Conservation (phyloP, 2,797 vertebrate genomes). For the Rhabdophis nuchalis region DNA sequence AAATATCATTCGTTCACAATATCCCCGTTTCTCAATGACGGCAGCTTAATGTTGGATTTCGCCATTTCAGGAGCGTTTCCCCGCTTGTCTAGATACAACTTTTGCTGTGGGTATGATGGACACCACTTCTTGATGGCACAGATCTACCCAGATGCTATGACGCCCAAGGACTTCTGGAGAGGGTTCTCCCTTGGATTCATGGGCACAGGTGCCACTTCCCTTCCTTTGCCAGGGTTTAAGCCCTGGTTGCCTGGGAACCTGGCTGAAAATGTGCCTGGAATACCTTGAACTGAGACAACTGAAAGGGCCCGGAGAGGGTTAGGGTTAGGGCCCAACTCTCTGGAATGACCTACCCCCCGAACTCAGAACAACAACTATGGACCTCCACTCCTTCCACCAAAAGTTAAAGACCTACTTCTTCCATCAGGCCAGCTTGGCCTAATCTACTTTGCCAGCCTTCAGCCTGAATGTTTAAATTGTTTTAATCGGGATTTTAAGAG, state of each 20-base stretch:
- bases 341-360: too few species aligned
- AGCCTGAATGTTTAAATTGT: too few species aligned
- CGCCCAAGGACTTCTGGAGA: not conserved
- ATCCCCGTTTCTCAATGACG: not conserved
- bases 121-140: not conserved
- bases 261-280: not conserved
- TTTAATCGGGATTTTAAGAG: too few species aligned
- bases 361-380: too few species aligned
- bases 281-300: not conserved
- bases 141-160: not conserved
- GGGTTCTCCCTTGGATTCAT: not conserved
- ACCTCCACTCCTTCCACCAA: too few species aligned
- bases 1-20: not conserved
- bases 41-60: not conserved
- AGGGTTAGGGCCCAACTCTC: too few species aligned
- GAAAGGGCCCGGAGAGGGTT: not conserved
- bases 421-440: too few species aligned
- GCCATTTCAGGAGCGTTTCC: not conserved
- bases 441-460: too few species aligned
- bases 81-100: not conserved
- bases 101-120: not conserved
- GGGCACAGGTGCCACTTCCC: not conserved
- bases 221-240: not conserved
- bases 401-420: too few species aligned
- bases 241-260: not conserved